phyloP scores from a whole-genome alignment of 2,113 vertebrate species.

The Platysternon megacephalum region DNA sequence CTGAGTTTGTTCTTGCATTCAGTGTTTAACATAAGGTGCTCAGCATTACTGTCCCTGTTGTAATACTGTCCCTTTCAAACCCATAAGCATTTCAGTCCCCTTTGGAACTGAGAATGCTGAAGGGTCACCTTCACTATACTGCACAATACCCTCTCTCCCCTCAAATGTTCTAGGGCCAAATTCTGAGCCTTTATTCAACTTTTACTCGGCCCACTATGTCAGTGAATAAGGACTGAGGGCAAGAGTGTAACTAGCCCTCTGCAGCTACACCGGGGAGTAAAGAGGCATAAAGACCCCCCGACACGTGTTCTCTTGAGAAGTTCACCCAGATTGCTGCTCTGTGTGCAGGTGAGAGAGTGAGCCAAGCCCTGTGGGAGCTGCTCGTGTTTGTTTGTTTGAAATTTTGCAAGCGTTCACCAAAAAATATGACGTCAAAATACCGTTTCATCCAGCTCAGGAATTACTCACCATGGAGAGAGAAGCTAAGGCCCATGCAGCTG shows the following conservation, averaged over 20 bases:
- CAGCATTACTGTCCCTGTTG: rapidly evolving
- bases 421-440: background rate
- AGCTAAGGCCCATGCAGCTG: background rate
- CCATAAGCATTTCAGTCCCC: background rate
- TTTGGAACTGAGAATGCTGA: background rate
- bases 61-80: background rate
- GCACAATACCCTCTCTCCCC: rapidly evolving
- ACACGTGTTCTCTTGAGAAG: rapidly evolving
- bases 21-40: background rate
- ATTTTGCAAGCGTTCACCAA: background rate
- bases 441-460: background rate
- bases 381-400: background rate
- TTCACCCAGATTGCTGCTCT: background rate
- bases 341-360: background rate
- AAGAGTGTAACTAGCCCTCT: background rate
- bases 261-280: rapidly evolving
- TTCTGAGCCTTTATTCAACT: slow-evolving; percentile 11
- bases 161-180: background rate
- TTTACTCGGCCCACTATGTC: background rate
- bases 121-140: background rate
- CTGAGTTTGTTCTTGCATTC: background rate
- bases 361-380: background rate
- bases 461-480: rapidly evolving
- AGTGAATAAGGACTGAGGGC: background rate
- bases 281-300: background rate